Conservation (phyloP, 1,140 invertebrate species). For the Trinorchestia longiramus region DNA sequence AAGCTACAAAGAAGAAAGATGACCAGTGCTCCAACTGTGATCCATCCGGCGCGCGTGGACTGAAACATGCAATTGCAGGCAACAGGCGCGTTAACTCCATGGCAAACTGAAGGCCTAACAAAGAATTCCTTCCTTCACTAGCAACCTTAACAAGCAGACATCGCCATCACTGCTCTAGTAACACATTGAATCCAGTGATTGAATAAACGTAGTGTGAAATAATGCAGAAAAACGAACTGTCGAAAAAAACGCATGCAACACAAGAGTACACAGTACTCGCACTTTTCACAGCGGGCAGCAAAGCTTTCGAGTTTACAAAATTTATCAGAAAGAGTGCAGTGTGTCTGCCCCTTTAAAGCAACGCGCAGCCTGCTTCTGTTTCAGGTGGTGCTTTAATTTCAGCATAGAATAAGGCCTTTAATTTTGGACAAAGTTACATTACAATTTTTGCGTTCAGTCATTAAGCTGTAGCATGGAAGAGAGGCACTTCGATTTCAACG, state of each 20-base stretch:
- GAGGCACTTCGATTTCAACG: not conserved
- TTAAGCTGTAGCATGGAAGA: not conserved
- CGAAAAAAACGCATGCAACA: not conserved
- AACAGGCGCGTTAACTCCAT: not conserved
- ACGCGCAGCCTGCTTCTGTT: not conserved
- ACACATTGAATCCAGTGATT: not conserved
- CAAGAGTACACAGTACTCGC: not conserved
- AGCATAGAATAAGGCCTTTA: not conserved
- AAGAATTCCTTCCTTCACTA: not conserved
- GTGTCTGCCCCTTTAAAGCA: not conserved
- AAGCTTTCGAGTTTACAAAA: not conserved
- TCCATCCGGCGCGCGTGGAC: too few species aligned
- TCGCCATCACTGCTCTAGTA: not conserved
- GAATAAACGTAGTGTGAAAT: not conserved
- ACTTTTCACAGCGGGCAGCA: not conserved
- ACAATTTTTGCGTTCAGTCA: not conserved
- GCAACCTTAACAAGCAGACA: too few species aligned
- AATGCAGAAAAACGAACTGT: not conserved
- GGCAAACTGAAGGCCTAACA: not conserved
- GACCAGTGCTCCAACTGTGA: not conserved
- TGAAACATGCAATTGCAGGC: not conserved
- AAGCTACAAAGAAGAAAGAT: not conserved
- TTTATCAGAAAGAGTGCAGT: not conserved
- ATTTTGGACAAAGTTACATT: not conserved
- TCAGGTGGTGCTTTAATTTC: not conserved